Evolutionary conservation across 2,113 vertebrate genomes (phyloP), one percentile per base, ranked within the genome.

Genomic region (Hippoglossus stenolepis): DNA sequence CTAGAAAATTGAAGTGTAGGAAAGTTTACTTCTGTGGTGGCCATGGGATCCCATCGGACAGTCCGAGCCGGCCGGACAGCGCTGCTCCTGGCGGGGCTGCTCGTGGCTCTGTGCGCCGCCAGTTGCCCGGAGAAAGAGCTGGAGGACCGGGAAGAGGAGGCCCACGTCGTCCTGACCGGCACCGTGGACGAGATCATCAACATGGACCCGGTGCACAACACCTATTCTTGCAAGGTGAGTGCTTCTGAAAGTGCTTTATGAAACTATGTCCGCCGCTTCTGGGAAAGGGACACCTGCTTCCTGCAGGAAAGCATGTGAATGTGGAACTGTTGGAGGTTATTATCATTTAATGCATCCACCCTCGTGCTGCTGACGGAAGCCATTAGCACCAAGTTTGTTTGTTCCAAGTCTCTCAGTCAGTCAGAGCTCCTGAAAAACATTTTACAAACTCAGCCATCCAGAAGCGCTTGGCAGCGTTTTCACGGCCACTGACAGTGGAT

Each of bases 161-260:
- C 97, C 72, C 97, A 98, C 88, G 90, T 99, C 75, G 97, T 98
- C 81, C 88, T 99, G 73, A 99, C 97, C 58, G 98, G 97, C 65
- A 99, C 97, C 20, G 98, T 98, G 93, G 97, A 98, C 85, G 98
- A 99, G 88, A 99, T 99, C 35, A 94, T 97, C 89, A 98, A 99
- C 91, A 93, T 97, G 95, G 97, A 99, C 90, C 97, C 97, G n/a
- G 96, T 98, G 60, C 96, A 97, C 65, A 96, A 97, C 80, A 98
- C 97, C 54, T 99, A 99, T 76, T 98, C 97, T 0, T 98, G 98
- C 96, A 99, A 98, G 97, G 97, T 99, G 91, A 93, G 80, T 65
- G 58, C 4, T 38, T 68, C 23, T 45, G 21, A 51, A 24, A 14
- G 60, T 2, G 70, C 59, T 51, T 49, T 43, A 0, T 12, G 40